Conservation (phyloP, 2,888 invertebrate species). For the Aspidiotus rigidus region DNA sequence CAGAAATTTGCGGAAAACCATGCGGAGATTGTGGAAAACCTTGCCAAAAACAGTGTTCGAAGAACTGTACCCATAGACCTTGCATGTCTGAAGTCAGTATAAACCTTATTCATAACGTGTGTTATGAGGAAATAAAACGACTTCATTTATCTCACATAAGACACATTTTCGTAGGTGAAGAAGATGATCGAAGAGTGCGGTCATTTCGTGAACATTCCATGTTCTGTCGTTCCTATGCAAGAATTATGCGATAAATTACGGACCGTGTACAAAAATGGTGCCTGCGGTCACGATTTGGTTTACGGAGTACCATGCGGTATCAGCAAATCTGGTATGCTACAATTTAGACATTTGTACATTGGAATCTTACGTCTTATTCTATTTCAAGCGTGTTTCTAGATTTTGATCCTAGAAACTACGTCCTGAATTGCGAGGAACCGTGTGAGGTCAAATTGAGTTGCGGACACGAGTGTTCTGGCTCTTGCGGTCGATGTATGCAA, state of each 20-base stretch:
- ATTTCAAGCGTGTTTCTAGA: slow-evolving; percentile 28
- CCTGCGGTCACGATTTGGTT: neutral
- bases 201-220: slow-evolving; percentile 35
- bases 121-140: too few relatives aligned
- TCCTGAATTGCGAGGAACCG: slow-evolving; percentile 42
- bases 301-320: neutral
- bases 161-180: slow-evolving; percentile 14
- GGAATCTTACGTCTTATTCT: too few relatives aligned
- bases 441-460: slow-evolving; percentile 48
- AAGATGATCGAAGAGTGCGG: slow-evolving; percentile 37
- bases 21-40: slow-evolving; percentile 38
- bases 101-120: too few relatives aligned
- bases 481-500: slow-evolving; percentile 50
- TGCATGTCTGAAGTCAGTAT: neutral
- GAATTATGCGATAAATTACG: neutral
- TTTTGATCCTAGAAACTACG: slow-evolving; percentile 44
- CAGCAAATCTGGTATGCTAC: too few relatives aligned
- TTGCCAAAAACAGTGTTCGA: slow-evolving; percentile 48
- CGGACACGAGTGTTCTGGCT: slow-evolving; percentile 49
- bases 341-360: too few relatives aligned
- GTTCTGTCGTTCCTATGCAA: neutral
- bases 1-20: neutral
- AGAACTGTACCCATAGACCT: slow-evolving; percentile 41
- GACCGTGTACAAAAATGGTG: neutral
- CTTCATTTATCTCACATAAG: too few relatives aligned